Evolutionary conservation across 2,888 invertebrate genomes (phyloP), one percentile per base, ranked within the genome.

Genomic region (Deilephila porcellus): DNA sequence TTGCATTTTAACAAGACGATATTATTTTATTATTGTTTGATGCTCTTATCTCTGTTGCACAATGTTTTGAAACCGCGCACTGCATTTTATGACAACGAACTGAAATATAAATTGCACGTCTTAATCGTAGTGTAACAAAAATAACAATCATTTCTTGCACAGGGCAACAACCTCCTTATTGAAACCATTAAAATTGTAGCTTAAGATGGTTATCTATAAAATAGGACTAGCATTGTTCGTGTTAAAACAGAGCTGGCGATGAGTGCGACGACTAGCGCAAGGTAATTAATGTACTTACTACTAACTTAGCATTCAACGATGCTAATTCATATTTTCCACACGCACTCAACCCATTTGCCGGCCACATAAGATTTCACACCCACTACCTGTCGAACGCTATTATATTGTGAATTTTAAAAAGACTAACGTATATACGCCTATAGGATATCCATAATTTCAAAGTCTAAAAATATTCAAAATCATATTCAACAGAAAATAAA

Each of bases 261-360:
- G n/a, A n/a, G 34, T n/a, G 63, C 19, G 63, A 64, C 63, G 63
- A 63, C 64, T 20, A 19, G 20, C 17, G 67, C 45, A 25, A 45
- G 37, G 45, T 34, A 67, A 67, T 67, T 67, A 67, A 67, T 34
- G 11, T 45, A n/a, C 34, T 63, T 6, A 34, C 11, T 32, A 63
- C 37, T 63, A 20, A 20, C 34, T 1, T 45, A 20, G 37, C 20
- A 45, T 64, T 45, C 17, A 67, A 25, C 20, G 52, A 25, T 67
- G 67, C 45, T 67, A 45, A 67, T 67, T 37, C 8, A 45, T 67
- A 67, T 45, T 45, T 45, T 45, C 25, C 64, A 64, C 6, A 34
- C 62, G 62, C 62, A 34, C 34, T 19, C 34, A 29, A 63, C n/a
- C 2, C 19, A 34, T 64, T 11, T 63, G n/a, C 32, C 8, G 32